These are phyloP conservation scores for Leptobrachium ailaonicum DNA, from an alignment of 2,113 vertebrate genomes.

Conservation along the genomic window DNA sequence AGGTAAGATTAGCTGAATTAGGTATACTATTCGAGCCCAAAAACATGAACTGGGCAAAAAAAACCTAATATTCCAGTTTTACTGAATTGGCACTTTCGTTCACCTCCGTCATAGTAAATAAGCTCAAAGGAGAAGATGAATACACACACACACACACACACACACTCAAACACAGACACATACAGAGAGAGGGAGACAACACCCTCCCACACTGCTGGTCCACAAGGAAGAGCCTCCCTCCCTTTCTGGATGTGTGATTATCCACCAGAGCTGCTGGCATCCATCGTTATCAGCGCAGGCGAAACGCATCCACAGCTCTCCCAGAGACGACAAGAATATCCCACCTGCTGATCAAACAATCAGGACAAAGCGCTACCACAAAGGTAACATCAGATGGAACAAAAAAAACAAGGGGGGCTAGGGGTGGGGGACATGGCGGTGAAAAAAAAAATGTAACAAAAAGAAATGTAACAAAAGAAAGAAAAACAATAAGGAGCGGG, in stretches of 20 bases:
- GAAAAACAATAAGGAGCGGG: no score
- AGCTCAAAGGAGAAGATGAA: no score
- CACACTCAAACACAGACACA: constrained; percentile 3
- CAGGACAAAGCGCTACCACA: constrained; percentile 15
- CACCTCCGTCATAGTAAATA: no score
- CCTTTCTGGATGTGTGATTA: constrained; percentile 34
- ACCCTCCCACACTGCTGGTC: constrained; percentile 41
- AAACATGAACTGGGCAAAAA: no score
- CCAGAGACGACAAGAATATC: neutral
- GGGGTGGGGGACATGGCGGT: no score
- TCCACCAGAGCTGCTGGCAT: constrained; percentile 24
- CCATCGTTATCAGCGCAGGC: constrained; percentile 23
- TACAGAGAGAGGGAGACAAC: constrained; percentile 2
- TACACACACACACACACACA: neutral
- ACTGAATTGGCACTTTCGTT: no score
- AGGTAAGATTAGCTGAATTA: no score
- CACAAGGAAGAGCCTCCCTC: constrained; percentile 35
- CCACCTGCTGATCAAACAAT: constrained; percentile 23
- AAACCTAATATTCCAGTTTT: no score
- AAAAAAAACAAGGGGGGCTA: no score
- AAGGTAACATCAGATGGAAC: constrained; percentile 24
- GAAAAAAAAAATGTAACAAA: no score
- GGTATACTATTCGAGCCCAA: no score
- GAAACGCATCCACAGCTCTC: constrained; percentile 6
- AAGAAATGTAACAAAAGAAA: no score